phyloP scores from a whole-genome alignment of 2,888 invertebrate species.

The Aproaerema taeniolella region DNA sequence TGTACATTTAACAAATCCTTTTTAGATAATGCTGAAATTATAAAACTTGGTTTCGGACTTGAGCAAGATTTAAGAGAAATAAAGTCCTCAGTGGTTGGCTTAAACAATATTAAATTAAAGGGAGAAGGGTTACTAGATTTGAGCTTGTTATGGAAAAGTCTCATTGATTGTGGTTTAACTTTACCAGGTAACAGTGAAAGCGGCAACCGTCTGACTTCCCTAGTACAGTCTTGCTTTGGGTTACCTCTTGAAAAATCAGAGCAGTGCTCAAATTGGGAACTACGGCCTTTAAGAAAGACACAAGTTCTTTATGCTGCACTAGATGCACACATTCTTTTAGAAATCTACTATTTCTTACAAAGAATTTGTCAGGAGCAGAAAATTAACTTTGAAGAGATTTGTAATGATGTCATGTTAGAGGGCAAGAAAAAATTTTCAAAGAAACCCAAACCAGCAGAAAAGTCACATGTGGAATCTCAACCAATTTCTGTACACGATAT shows the following conservation, averaged over 20 bases:
- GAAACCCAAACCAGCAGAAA: constrained; percentile 47
- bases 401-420: constrained; percentile 76
- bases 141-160: constrained; percentile 55
- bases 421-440: constrained; percentile 66
- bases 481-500: constrained; percentile 37
- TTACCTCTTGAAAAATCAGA: constrained; percentile 89
- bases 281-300: constrained; percentile 85
- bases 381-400: constrained; percentile 80
- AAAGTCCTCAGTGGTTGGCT: constrained; percentile 53
- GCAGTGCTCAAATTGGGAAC: constrained; percentile 95
- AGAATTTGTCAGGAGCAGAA: constrained; percentile 55
- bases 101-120: constrained; percentile 61
- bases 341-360: constrained; percentile 84
- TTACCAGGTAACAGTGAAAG: constrained; percentile 59
- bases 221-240: constrained; percentile 87
- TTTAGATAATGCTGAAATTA: constrained; percentile 86
- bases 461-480: constrained; percentile 28
- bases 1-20: constrained; percentile 78
- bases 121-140: constrained; percentile 68
- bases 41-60: constrained; percentile 83
- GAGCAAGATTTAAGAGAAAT: constrained; percentile 70
- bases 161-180: constrained; percentile 46
- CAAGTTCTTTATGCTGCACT: constrained; percentile 92
- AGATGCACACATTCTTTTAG: constrained; percentile 91
- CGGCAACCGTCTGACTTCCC: constrained; percentile 83